Evolutionary conservation across 2,888 invertebrate species (phyloP).

Genomic region (Noctua pronuba): DNA sequence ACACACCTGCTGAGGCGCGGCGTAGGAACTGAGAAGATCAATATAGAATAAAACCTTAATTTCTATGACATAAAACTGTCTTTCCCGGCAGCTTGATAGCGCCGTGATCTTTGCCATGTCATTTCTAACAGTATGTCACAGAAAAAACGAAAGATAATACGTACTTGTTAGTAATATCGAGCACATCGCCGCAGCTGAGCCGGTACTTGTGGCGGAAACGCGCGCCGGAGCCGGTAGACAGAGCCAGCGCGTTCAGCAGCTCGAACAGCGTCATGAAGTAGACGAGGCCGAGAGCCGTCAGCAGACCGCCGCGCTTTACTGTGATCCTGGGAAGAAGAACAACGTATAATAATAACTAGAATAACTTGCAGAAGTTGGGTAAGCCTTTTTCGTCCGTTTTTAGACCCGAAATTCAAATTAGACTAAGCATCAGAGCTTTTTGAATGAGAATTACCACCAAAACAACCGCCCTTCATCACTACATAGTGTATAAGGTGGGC

Average conservation of each 20-base stretch:
- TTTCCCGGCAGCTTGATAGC: not conserved
- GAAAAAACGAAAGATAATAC: constrained; percentile 71
- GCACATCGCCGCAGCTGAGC: constrained; percentile 92
- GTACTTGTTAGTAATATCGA: constrained; percentile 94
- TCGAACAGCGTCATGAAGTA: constrained; percentile 93
- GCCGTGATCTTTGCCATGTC: not conserved
- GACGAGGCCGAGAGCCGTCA: constrained; percentile 92
- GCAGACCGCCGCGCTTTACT: constrained; percentile 90
- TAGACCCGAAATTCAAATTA: not conserved
- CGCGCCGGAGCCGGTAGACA: constrained; percentile 91
- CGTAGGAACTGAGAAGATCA: not conserved
- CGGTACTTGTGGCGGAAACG: constrained; percentile 91
- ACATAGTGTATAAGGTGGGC: not conserved
- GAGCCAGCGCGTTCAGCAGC: constrained; percentile 91
- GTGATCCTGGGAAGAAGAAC: constrained; percentile 87
- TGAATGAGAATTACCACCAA: not conserved
- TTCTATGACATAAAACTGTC: not conserved
- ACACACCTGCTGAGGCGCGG: too few relatives aligned
- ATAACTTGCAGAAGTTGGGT: not conserved
- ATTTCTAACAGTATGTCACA: not conserved
- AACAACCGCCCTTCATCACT: too few relatives aligned
- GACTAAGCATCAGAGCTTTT: not conserved
- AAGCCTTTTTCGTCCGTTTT: not conserved
- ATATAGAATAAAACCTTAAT: not conserved
- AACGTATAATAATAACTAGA: not conserved